phyloP scores from a whole-genome alignment of 2,888 invertebrate genomes.

The Pharmacophagus antenor region DNA sequence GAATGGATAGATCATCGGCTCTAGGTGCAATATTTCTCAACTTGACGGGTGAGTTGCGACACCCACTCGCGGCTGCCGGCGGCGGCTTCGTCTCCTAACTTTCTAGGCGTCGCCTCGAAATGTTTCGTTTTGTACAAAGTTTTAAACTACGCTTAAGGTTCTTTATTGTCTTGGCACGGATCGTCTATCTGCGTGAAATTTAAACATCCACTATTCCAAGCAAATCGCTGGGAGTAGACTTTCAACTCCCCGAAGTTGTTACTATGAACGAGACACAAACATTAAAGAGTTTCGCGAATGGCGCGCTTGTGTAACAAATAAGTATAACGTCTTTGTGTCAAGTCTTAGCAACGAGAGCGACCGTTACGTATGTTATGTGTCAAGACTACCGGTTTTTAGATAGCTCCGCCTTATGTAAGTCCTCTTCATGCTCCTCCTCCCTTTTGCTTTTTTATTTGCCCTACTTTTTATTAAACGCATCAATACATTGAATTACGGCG shows the following conservation, averaged over 20 bases:
- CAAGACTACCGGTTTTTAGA: constrained; percentile 67
- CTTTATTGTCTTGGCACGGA: constrained; percentile 70
- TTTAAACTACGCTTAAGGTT: constrained; percentile 74
- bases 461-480: constrained; percentile 67
- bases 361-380: constrained; percentile 66
- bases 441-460: constrained; percentile 65
- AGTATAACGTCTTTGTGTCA: constrained; percentile 58
- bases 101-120: constrained; percentile 58
- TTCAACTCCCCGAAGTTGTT: constrained; percentile 33
- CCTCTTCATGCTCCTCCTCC: constrained; percentile 74
- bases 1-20: constrained; percentile 38
- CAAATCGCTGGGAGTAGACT: constrained; percentile 53
- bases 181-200: constrained; percentile 63
- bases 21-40: constrained; percentile 68
- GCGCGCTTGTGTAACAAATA: constrained; percentile 51
- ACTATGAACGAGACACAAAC: constrained; percentile 29
- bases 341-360: constrained; percentile 63
- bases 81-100: constrained; percentile 66
- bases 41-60: constrained; percentile 58
- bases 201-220: constrained; percentile 57
- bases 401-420: constrained; percentile 70
- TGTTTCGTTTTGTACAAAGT: constrained; percentile 65
- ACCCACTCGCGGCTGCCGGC: constrained; percentile 36
- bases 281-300: constrained; percentile 48
- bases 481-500: constrained; percentile 58